Conservation (phyloP, 1,140 invertebrate genomes). For the Pteromalus puparum region DNA sequence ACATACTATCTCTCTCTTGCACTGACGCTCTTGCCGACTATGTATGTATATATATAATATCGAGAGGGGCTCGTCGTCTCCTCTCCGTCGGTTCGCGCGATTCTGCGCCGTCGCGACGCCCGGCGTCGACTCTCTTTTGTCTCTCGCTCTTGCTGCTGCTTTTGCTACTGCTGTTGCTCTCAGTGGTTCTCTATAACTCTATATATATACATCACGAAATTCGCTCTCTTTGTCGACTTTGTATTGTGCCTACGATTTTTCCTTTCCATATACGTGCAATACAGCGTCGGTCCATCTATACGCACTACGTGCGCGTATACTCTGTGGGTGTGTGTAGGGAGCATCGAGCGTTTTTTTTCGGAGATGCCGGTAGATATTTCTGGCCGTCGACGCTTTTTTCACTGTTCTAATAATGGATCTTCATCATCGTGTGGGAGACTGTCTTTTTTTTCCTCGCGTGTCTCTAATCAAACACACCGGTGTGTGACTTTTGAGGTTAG, state of each 20-base stretch:
- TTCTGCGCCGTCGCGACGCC: conserved; percentile 63
- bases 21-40: not conserved
- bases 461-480: too few species aligned
- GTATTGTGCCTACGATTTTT: not conserved
- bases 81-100: conserved; percentile 53
- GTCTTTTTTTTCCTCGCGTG: too few species aligned
- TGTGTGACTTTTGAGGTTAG: too few species aligned
- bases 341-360: not conserved
- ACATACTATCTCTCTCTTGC: not conserved
- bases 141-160: not conserved
- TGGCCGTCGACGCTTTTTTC: too few species aligned
- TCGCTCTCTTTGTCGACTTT: not conserved
- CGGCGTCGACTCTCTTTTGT: conserved; percentile 40
- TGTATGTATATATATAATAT: conserved; percentile 16
- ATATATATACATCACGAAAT: not conserved
- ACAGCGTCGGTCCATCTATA: not conserved
- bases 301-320: not conserved
- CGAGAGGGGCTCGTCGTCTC: conserved; percentile 19
- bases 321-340: not conserved
- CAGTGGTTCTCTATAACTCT: conserved; percentile 17
- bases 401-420: too few species aligned
- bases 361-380: too few species aligned
- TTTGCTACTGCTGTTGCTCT: not conserved
- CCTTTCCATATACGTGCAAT: not conserved
- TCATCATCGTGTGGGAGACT: too few species aligned